Evolutionary conservation across 1,140 invertebrate genomes (phyloP), one percentile per base, ranked within the genome.

Genomic region (Zaprionus lachaisei): DNA sequence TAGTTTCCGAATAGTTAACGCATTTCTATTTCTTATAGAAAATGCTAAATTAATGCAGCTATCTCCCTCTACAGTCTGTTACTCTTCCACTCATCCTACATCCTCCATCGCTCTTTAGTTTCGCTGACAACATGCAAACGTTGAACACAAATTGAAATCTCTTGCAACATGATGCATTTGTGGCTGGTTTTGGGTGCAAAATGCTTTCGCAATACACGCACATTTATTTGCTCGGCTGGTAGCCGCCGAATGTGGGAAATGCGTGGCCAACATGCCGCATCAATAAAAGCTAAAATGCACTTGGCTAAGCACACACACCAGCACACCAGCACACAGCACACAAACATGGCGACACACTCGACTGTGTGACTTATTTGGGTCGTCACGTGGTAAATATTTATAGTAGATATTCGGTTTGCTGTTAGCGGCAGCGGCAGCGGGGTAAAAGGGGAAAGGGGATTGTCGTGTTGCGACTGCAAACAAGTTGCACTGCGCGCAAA

Each of bases 251-350:
- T 89, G 84, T 80, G 83, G 83, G 72, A 77, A 80, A 83, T 77
- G 61, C 77, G 77, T 73, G 73, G 71, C 71, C 77, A 80, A 80
- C 77, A 72, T 87, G 81, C 68, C 75, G 75, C 82, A 81, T 75
- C 77, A 79, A 84, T 87, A 84, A 83, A 87, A 89, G 81, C 81
- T 81, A 86, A 87, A 87, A 89, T 90, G 84, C 84, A 89, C 84
- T 89, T 77, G 74, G 64, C 79, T 79, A 89, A 89, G 70, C 71
- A 89, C 81, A 87, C 78, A 80, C 34, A 44, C 49, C 20, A 17
- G 14, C n/a, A 24, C n/a, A 69, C 24, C 71, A 24, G 72, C 58
- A 68, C 41, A 1, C 17, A 37, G 1, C 17, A 37, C 15, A 57
- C 60, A 28, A 34, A 54, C 41, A 44, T 44, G n/a, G 22, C 17